Evolutionary conservation across 2,888 invertebrate genomes (phyloP).

Genomic region (Pharmacophagus antenor): DNA sequence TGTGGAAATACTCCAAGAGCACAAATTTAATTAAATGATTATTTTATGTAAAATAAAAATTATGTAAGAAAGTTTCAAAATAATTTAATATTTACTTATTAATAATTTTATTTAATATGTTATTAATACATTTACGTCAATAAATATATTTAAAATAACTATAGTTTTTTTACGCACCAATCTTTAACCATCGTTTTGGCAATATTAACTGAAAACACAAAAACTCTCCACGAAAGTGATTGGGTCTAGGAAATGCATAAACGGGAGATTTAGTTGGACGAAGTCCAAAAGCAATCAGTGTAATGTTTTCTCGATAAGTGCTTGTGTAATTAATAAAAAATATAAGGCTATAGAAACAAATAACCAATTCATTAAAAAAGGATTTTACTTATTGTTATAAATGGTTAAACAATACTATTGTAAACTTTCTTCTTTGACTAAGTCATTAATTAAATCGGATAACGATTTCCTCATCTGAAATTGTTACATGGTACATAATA

Average conservation of each 20-base stretch:
- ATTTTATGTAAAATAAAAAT: no score
- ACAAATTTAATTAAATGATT: no score
- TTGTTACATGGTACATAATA: no score
- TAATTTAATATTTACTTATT: no score
- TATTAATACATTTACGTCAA: no score
- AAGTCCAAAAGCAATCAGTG: conserved; percentile 8
- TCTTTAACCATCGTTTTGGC: neutral
- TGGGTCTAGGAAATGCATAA: conserved; percentile 6
- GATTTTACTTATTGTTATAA: neutral
- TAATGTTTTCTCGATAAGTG: conserved; percentile 1
- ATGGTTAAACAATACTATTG: neutral
- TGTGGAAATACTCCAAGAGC: no score
- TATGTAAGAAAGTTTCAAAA: no score
- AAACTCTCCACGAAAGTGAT: neutral
- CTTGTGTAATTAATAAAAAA: neutral
- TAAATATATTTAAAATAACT: no score
- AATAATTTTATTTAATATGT: no score
- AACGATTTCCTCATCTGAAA: no score
- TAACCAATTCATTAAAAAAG: neutral
- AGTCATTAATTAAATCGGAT: no score
- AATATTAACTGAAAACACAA: conserved; percentile 1
- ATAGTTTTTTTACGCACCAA: neutral
- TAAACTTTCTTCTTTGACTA: no score
- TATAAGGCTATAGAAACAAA: neutral
- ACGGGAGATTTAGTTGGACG: conserved; percentile 1